Base-by-base conservation (phyloP, 2,113 vertebrate species). In the Monopterus albus region DNA sequence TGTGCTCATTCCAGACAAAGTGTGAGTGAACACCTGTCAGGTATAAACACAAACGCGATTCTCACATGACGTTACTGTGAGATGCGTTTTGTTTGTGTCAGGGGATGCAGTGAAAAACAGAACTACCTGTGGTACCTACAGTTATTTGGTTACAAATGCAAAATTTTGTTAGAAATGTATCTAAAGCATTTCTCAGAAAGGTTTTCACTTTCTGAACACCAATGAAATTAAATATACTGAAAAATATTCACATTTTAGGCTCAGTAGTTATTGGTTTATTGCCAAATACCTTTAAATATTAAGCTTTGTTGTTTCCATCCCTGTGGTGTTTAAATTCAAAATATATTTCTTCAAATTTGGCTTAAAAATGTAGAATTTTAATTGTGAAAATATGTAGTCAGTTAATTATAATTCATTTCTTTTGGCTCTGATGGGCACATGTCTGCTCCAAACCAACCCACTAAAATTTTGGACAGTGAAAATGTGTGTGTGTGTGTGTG, bases 391-490 rank as follows among this genome's bases (percentile, higher is more conserved):
- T 39, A 42, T 17, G 6, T 17, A 35, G 45, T 12, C 3, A 20
- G 5, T 49, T 13, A 17, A 25, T 47, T 10, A 39, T 55, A n/a
- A 5, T n/a, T 0, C 7, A n/a, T 47, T 55, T 12, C 11, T 39
- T 46, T 38, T 51, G 0, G 6, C 35, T 31, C 7, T 28, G 38
- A 38, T n/a, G 35, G 7, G 10, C 20, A 28, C 20, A 14, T 45
- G 38, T 14, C 57, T 11, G 7, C 36, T 12, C 6, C 23, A 14
- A 51, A 23, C 17, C 26, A 62, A 18, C 6, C 13, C 36, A 6
- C 18, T 58, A 58, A 40, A 25, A n/a, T 33, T 71, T 13, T 47
- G n/a, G 29, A 26, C 29, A 18, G n/a, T n/a, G n/a, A n/a, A n/a
- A n/a, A n/a, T n/a, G n/a, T n/a, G n/a, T n/a, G n/a, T n/a, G n/a